Base-by-base conservation (phyloP, 2,888 invertebrate species). In the Cenopis cana region DNA sequence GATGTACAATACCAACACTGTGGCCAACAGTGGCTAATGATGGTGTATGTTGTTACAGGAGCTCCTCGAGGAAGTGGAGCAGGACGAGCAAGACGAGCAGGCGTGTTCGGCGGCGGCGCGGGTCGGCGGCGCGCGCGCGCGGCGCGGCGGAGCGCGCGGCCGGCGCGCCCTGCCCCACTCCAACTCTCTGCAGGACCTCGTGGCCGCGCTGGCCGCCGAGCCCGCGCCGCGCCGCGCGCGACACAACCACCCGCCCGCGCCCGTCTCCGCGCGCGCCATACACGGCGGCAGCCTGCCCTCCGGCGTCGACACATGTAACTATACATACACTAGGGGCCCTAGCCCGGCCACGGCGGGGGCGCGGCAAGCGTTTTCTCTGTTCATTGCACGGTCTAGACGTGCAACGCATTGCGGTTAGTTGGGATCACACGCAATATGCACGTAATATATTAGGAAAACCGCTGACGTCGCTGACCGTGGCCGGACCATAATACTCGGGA, bases 1-100 rank as follows among this genome's bases (percentile, higher is more conserved):
- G n/a, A n/a, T n/a, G n/a, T n/a, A n/a, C n/a, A n/a, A n/a, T n/a
- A n/a, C n/a, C n/a, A n/a, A 5, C 29, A 2, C 29, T 29, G 29
- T 29, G 29, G 29, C 29, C 29, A 29, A 5, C 29, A 2, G 29
- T 29, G 33, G 33, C 8, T 33, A 8, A 33, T 33, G 55, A 55
- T 6, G 1, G 6, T 8, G n/a, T n/a, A n/a, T n/a, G 38, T 54
- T 38, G 50, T 72, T 72, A 8, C 83, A 97, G 97, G 95, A 96
- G 90, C 93, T 97, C 83, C 93, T 97, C 76, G 95, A 96, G 82
- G 95, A 96, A 85, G 97, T 95, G 76, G 97, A 97, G 87, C 96
- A 96, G 82, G 96, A 96, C 88, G 96, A 96, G 82, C 94, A 95
- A 74, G 94, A 96, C 88, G 96, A 96, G 82, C 94, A 95, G 74